phyloP scores from a whole-genome alignment of 2,113 vertebrate genomes.

The Etheostoma spectabile region DNA sequence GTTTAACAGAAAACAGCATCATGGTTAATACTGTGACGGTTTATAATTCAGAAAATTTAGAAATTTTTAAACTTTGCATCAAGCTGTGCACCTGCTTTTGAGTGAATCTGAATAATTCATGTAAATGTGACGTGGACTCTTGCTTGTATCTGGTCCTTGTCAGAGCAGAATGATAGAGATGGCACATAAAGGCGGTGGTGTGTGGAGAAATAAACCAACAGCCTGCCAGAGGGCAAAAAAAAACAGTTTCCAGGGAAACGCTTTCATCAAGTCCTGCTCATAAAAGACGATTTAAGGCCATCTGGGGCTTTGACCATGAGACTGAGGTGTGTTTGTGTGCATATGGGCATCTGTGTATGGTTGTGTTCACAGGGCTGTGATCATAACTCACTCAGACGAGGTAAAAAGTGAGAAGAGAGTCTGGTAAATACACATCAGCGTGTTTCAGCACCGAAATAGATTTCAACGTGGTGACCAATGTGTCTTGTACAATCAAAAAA shows the following conservation, averaged over 20 bases:
- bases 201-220: slow-evolving; percentile 82
- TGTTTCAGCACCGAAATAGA: slow-evolving; percentile 44
- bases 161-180: slow-evolving; percentile 69
- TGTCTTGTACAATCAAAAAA: slow-evolving; percentile 58
- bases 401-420: slow-evolving; percentile 35
- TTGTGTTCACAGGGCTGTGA: slow-evolving; percentile 67
- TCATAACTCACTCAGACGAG: slow-evolving; percentile 69
- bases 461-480: slow-evolving; percentile 46
- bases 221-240: slow-evolving; percentile 74
- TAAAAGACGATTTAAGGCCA: slow-evolving; percentile 82
- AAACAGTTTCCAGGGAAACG: slow-evolving; percentile 79
- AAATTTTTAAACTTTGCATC: neutral
- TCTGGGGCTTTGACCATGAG: slow-evolving; percentile 67
- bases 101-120: slow-evolving; percentile 48
- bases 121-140: neutral
- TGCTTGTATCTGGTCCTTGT: slow-evolving; percentile 70
- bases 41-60: neutral
- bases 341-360: slow-evolving; percentile 42
- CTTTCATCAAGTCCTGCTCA: slow-evolving; percentile 83
- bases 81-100: slow-evolving; percentile 30
- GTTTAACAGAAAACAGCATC: neutral
- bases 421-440: slow-evolving; percentile 58
- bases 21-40: neutral
- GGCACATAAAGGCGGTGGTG: slow-evolving; percentile 75
- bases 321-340: slow-evolving; percentile 68